Conservation (phyloP, 2,888 invertebrate genomes). For the Rotaria macrura region DNA sequence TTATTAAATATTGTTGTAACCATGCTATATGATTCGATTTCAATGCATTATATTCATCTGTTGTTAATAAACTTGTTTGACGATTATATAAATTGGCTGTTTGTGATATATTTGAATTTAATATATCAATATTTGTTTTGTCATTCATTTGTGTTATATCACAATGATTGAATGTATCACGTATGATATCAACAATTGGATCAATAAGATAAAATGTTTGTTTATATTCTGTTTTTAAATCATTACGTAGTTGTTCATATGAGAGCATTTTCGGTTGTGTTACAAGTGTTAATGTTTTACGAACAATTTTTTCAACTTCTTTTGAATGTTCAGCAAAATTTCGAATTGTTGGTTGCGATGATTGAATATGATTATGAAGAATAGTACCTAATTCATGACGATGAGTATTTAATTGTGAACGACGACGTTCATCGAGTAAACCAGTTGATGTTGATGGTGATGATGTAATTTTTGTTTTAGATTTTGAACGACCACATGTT, state of each 20-base stretch:
- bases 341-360: background rate
- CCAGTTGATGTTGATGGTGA: background rate
- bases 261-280: background rate
- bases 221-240: constrained; percentile 16
- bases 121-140: background rate
- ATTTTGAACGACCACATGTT: constrained; percentile 2
- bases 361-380: constrained; percentile 7
- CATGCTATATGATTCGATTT: background rate
- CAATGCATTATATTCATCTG: background rate
- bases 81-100: background rate
- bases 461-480: background rate
- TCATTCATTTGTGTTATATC: constrained; percentile 1
- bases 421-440: constrained; percentile 14
- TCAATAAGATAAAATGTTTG: constrained; percentile 2
- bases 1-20: background rate
- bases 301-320: background rate
- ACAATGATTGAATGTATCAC: constrained; percentile 17
- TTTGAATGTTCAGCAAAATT: background rate
- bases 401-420: background rate
- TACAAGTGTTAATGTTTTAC: background rate
- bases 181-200: background rate
- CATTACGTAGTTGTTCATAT: constrained; percentile 16
- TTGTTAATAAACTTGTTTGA: background rate
- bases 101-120: background rate
- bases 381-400: background rate